Conservation (phyloP, 2,888 invertebrate genomes). For the Linyphia triangularis region DNA sequence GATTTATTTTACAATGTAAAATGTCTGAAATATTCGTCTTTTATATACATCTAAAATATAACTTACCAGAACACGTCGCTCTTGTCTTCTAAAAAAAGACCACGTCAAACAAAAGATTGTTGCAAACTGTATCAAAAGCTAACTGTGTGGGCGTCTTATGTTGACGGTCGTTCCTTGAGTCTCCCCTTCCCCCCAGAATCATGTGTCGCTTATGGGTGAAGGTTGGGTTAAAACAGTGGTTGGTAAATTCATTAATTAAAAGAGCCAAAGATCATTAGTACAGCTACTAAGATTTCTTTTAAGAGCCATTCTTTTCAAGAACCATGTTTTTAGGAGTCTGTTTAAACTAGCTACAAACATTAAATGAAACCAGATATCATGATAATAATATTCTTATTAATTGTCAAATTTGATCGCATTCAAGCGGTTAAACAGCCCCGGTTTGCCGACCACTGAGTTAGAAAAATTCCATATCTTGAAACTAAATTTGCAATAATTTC, state of each 20-base stretch:
- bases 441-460: too few species aligned
- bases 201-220: conserved; percentile 22
- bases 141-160: conserved; percentile 47
- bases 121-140: conserved; percentile 4
- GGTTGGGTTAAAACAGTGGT: conserved; percentile 22
- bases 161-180: conserved; percentile 42
- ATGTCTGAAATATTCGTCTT: neutral
- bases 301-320: too few species aligned
- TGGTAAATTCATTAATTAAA: conserved; percentile 31
- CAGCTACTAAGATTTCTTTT: too few species aligned
- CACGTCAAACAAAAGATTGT: conserved; percentile 8
- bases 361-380: too few species aligned
- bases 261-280: neutral
- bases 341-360: too few species aligned
- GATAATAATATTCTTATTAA: too few species aligned
- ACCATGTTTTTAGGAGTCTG: too few species aligned
- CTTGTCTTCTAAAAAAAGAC: conserved; percentile 6
- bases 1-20: neutral
- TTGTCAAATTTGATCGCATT: too few species aligned
- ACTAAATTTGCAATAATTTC: too few species aligned
- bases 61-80: conserved; percentile 9
- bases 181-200: conserved; percentile 48
- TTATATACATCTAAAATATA: neutral
- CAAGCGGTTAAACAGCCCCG: neutral
- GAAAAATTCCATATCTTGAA: too few species aligned